Evolutionary conservation across 2,888 invertebrate genomes (phyloP).

Genomic region (Trissolcus japonicus): DNA sequence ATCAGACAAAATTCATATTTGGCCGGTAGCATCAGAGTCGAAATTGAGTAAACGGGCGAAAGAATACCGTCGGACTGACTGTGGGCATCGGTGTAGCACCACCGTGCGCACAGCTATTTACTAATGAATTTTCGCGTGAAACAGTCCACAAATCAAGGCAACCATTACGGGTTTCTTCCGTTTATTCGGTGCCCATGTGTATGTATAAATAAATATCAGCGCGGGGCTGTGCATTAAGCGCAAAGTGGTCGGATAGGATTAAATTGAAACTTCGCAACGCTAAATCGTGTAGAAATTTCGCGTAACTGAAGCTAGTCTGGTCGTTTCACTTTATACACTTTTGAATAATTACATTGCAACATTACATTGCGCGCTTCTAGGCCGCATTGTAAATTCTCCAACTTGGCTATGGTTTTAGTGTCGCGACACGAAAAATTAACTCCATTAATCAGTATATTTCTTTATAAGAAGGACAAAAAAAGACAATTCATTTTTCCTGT

Average conservation of each 20-base stretch:
- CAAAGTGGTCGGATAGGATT: conserved; percentile 54
- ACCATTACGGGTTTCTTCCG: conserved; percentile 53
- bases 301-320: conserved; percentile 43
- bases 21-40: conserved; percentile 5
- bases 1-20: conserved; percentile 20
- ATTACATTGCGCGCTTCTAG: conserved; percentile 33
- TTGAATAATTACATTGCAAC: conserved; percentile 53
- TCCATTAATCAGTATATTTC: no score
- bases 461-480: no score
- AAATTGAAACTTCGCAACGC: conserved; percentile 56
- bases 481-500: no score
- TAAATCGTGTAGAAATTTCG: conserved; percentile 55
- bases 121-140: conserved; percentile 51
- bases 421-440: conserved; percentile 12
- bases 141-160: conserved; percentile 52
- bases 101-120: conserved; percentile 38
- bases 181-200: conserved; percentile 38
- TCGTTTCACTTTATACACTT: conserved; percentile 53
- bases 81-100: no score
- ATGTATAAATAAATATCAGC: conserved; percentile 54
- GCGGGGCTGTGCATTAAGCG: conserved; percentile 36
- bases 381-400: conserved; percentile 33
- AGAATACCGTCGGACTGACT: conserved; percentile 11
- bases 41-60: conserved; percentile 27
- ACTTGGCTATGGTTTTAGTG: conserved; percentile 13